phyloP scores from a whole-genome alignment of 2,113 vertebrate genomes.

The Ptyas mucosa region DNA sequence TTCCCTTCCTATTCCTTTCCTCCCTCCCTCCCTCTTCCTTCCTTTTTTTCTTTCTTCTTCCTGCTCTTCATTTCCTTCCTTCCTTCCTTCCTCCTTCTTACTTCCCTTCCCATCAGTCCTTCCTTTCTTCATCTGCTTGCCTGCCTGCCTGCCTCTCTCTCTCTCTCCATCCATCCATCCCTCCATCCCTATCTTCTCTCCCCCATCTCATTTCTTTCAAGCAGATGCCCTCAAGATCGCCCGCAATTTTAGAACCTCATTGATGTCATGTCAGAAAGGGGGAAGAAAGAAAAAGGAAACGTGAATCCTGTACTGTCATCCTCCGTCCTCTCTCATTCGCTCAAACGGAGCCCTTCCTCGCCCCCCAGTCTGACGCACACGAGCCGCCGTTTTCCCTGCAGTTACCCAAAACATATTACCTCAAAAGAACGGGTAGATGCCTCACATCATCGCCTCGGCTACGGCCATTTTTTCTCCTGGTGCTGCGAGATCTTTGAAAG shows the following conservation, averaged over 20 bases:
- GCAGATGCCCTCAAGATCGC: background rate
- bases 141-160: background rate
- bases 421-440: background rate
- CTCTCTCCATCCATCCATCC: no score
- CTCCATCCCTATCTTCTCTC: background rate
- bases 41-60: background rate
- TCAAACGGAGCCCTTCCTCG: background rate
- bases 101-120: background rate
- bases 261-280: conserved; percentile 1
- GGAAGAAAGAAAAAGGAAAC: background rate
- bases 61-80: no score
- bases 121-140: no score
- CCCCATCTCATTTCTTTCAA: background rate
- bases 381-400: background rate
- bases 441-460: background rate
- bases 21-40: no score
- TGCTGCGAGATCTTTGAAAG: background rate
- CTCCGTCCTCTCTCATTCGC: background rate
- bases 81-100: background rate
- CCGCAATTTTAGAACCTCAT: background rate
- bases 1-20: no score
- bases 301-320: background rate
- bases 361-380: background rate
- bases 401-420: conserved; percentile 7
- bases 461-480: background rate